Evolutionary conservation across 2,888 invertebrate species (phyloP).

Genomic region (Drosophila ustulata): DNA sequence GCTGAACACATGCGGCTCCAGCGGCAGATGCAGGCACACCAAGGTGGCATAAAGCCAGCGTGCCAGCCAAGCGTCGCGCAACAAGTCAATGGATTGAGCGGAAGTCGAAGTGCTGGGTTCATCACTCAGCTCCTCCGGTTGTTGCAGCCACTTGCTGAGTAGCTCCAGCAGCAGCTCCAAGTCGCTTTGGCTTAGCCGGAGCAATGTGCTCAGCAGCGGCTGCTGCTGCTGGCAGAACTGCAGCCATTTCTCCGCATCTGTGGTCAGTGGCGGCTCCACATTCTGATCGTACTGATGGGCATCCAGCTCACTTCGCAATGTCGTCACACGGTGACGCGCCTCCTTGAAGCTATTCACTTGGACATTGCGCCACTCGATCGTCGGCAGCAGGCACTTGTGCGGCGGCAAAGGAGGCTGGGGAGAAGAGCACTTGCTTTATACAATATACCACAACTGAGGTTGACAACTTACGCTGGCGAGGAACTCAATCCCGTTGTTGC

Average conservation of each 20-base stretch:
- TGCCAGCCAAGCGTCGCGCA: constrained; percentile 80
- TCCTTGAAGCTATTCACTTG: constrained; percentile 79
- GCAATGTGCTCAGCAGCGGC: constrained; percentile 80
- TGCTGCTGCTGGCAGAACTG: constrained; percentile 77
- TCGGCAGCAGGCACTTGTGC: constrained; percentile 75
- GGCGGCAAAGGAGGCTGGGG: constrained; percentile 48
- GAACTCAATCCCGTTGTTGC: constrained; percentile 19
- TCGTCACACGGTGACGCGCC: constrained; percentile 64
- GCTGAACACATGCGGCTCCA: constrained; percentile 83
- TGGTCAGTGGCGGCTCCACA: constrained; percentile 67
- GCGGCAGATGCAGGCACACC: constrained; percentile 82
- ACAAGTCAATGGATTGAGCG: constrained; percentile 61
- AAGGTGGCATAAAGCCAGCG: constrained; percentile 83
- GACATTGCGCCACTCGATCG: constrained; percentile 82
- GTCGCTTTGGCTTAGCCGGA: constrained; percentile 81
- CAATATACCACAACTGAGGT: too few relatives aligned
- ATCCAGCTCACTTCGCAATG: constrained; percentile 59
- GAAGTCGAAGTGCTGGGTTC: constrained; percentile 33
- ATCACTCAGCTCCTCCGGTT: constrained; percentile 5
- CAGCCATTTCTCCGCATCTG: constrained; percentile 73
- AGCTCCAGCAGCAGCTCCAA: constrained; percentile 82
- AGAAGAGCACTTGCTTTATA: not conserved
- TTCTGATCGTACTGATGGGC: constrained; percentile 52
- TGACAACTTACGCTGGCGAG: constrained; percentile 42
- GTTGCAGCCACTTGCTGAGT: constrained; percentile 78